Percentiles rank a stretch among this genome's conserved stretches.
Evolutionary conservation across 2,797 vertebrate genomes (phyloP).

Genomic region (Bucorvus abyssinicus): DNA sequence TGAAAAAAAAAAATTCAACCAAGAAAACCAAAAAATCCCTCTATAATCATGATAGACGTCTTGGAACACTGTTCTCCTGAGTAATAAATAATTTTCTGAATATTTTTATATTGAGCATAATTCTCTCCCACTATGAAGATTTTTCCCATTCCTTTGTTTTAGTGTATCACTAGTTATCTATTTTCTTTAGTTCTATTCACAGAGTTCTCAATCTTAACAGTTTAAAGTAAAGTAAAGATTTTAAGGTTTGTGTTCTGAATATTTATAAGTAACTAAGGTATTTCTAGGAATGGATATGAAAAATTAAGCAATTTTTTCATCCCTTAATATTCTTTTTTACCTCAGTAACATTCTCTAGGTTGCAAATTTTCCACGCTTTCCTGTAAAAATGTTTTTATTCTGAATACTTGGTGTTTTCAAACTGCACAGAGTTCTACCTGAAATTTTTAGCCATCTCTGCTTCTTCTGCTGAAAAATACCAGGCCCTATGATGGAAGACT

Average conservation of each 20-base stretch:
- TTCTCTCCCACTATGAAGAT: neutral
- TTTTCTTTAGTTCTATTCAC: neutral
- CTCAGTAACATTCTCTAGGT: neutral
- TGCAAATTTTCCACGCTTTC: neutral
- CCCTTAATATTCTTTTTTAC: neutral
- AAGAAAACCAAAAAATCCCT: neutral
- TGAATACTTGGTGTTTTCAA: neutral
- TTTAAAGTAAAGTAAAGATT: neutral
- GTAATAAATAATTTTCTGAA: neutral
- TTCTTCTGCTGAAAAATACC: neutral
- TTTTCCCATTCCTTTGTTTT: neutral
- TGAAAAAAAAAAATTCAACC: neutral
- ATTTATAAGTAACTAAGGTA: neutral
- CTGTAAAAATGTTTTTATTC: neutral
- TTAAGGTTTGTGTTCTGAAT: neutral
- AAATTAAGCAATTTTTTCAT: neutral
- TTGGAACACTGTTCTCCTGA: neutral
- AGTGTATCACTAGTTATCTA: rapidly evolving
- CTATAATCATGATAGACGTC: neutral
- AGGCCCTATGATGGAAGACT: neutral
- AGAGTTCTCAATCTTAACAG: neutral
- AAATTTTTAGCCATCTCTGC: neutral
- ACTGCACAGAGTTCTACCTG: neutral
- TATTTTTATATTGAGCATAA: neutral
- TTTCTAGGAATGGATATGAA: neutral